Evolutionary conservation across 23 tunicate species (phyloP).

Genomic region (Aplidium turbinatum): DNA sequence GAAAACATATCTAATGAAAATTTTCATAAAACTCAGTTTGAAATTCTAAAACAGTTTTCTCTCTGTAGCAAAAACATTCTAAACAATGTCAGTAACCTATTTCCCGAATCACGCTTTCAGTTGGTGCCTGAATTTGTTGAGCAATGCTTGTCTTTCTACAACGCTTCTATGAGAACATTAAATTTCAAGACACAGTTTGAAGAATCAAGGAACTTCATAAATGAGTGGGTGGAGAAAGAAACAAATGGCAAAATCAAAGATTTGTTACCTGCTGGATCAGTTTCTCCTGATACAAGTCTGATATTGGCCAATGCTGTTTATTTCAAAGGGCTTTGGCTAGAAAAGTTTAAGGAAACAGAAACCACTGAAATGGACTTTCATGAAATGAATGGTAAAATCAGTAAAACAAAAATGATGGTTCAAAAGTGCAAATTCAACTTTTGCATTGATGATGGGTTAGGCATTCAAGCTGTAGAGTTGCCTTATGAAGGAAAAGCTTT

Average conservation of each 20-base stretch:
- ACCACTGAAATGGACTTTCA: constrained; percentile 51
- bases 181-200: constrained; percentile 47
- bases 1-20: background rate
- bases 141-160: constrained; percentile 28
- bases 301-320: constrained; percentile 81
- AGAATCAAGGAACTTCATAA: constrained; percentile 36
- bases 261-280: constrained; percentile 46
- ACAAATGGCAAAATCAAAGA: constrained; percentile 73
- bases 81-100: constrained; percentile 44
- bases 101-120: constrained; percentile 35
- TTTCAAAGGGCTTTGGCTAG: constrained; percentile 83
- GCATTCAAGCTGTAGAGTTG: constrained; percentile 41
- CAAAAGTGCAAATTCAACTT: constrained; percentile 25
- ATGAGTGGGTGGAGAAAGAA: constrained; percentile 57
- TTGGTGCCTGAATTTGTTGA: constrained; percentile 31
- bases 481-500: constrained; percentile 67
- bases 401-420: constrained; percentile 58
- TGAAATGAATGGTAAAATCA: background rate
- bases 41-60: background rate
- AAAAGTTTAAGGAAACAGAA: constrained; percentile 29
- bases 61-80: background rate
- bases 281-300: constrained; percentile 38
- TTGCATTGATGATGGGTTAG: constrained; percentile 32
- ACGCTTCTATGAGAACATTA: constrained; percentile 8
- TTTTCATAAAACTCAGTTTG: background rate